Percentiles rank a stretch among this genome's conserved stretches.
phyloP scores from a whole-genome alignment of 2,113 vertebrate species.

The Serinus canaria region DNA sequence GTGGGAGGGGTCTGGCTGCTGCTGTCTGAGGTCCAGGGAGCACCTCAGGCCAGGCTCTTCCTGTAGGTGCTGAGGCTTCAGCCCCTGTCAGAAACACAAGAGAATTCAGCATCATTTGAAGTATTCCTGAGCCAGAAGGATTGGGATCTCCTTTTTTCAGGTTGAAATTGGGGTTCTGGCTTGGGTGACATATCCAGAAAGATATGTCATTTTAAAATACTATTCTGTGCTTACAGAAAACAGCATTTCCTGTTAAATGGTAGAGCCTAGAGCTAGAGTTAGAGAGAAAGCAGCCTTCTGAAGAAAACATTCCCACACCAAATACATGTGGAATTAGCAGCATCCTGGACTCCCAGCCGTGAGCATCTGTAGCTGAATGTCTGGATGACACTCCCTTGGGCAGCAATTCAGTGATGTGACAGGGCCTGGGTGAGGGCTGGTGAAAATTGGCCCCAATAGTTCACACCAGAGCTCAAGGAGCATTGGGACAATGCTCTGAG shows the following conservation, averaged over 20 bases:
- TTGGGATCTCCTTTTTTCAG: background rate
- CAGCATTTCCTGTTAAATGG: background rate
- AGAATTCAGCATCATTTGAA: background rate
- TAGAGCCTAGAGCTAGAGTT: background rate
- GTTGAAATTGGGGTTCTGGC: background rate
- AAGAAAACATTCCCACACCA: background rate
- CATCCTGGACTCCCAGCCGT: background rate
- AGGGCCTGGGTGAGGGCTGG: background rate
- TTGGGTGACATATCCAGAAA: background rate
- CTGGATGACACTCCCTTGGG: accelerated
- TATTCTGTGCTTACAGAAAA: background rate
- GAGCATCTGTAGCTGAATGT: background rate
- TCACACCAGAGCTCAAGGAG: background rate
- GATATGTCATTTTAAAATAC: background rate
- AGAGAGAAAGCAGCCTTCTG: background rate
- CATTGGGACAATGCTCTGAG: background rate
- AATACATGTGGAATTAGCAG: background rate
- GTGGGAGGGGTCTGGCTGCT: background rate
- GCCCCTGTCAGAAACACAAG: background rate
- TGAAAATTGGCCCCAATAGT: background rate
- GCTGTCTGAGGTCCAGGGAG: background rate
- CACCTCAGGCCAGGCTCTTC: background rate
- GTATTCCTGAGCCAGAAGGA: background rate
- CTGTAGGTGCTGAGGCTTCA: background rate
- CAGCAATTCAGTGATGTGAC: background rate